Evolutionary conservation across 2,888 invertebrate genomes (phyloP), one percentile per base, ranked within the genome.

Genomic region (Cryptocephalus primarius): DNA sequence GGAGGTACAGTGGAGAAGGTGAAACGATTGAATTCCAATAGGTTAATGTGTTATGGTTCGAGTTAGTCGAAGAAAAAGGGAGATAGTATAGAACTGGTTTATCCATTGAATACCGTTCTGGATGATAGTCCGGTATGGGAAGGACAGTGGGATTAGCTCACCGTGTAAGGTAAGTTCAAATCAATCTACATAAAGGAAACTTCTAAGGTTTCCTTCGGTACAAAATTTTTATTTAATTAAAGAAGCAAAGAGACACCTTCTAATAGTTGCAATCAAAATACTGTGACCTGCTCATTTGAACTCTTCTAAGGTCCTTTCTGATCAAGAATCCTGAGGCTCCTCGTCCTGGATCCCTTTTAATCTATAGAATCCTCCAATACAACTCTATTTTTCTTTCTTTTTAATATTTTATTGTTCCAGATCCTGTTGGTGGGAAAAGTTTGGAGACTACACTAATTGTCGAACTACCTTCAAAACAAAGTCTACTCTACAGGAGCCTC

Each of bases 371-470:
- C n/a, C n/a, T n/a, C n/a, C n/a, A n/a, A n/a, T n/a, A n/a, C n/a
- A n/a, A n/a, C n/a, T n/a, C n/a, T n/a, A n/a, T n/a, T n/a, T n/a
- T n/a, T 34, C n/a, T n/a, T n/a, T n/a, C n/a, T n/a, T n/a, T n/a
- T n/a, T n/a, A n/a, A n/a, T n/a, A n/a, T n/a, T n/a, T n/a, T n/a
- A n/a, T n/a, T n/a, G 31, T 39, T 38, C 43, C 56, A 88, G 87
- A 77, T 92, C 13, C 70, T 93, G 49, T 68, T 95, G 54, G 72
- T 88, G 57, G 97, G 97, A 33, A 91, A 91, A 74, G 52, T 86
- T 97, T 64, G 95, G 91, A 42, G 97, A 97, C 1, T 97, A 97
- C 65, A 83, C 83, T 33, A 78, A 93, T 49, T 95, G 97, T 64
- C 77, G 92, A 59, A 85, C 82, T 55, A 80, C 80, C 4, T 80